phyloP scores from a whole-genome alignment of 92 coral and sea anemone genomes.

The Bergia puertoricense region DNA sequence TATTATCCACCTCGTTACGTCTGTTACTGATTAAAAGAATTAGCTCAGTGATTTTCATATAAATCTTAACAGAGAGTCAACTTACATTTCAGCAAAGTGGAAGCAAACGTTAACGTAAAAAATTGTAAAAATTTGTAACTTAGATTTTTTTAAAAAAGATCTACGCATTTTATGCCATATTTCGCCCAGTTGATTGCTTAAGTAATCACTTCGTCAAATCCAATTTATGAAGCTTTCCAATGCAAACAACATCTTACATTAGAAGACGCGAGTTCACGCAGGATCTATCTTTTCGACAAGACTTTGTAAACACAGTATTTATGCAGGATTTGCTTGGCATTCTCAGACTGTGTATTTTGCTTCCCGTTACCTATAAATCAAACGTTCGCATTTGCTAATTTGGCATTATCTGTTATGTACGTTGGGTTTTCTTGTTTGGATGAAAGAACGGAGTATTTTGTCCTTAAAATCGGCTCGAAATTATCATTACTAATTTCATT shows the following conservation, averaged over 20 bases:
- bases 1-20: slow-evolving; percentile 45
- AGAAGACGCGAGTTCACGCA: not conserved
- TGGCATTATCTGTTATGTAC: not conserved
- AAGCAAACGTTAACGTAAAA: not conserved
- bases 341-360: not conserved
- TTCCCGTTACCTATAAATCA: not conserved
- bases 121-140: no score
- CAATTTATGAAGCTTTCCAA: slow-evolving; percentile 32
- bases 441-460: not conserved
- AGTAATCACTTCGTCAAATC: slow-evolving; percentile 47
- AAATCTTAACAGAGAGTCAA: not conserved
- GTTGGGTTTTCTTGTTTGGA: not conserved
- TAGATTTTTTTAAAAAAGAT: not conserved
- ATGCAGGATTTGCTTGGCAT: slow-evolving; percentile 7
- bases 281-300: slow-evolving; percentile 5
- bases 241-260: slow-evolving; percentile 39
- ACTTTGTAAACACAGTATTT: slow-evolving; percentile 10
- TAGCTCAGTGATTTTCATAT: slow-evolving; percentile 5
- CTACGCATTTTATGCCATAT: not conserved
- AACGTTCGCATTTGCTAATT: not conserved
- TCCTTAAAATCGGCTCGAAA: not conserved
- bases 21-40: slow-evolving; percentile 16
- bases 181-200: slow-evolving; percentile 19
- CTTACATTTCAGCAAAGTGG: not conserved
- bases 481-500: not conserved